phyloP scores from a whole-genome alignment of 2,888 invertebrate genomes.

The Aphodius sticticus region DNA sequence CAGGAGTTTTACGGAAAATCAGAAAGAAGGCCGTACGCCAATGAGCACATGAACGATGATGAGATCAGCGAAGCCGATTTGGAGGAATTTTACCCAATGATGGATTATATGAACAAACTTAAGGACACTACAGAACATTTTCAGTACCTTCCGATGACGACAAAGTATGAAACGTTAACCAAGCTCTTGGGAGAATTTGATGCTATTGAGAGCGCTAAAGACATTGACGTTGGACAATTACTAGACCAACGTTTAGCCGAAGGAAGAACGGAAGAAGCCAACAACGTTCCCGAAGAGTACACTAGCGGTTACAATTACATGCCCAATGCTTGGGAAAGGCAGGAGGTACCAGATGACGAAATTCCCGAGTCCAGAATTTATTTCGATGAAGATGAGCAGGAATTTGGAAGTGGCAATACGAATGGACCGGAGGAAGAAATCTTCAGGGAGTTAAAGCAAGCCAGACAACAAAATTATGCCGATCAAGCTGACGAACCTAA shows the following conservation, averaged over 20 bases:
- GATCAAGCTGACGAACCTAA: constrained; percentile 33
- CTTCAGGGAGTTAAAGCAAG: constrained; percentile 43
- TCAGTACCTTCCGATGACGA: constrained; percentile 39
- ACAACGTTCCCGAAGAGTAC: not conserved
- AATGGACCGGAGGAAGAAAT: constrained; percentile 42
- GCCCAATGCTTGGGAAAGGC: constrained; percentile 45
- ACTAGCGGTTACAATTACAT: not conserved
- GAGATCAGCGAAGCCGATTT: constrained; percentile 43
- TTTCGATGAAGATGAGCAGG: constrained; percentile 63
- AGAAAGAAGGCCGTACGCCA: constrained; percentile 7
- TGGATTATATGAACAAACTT: constrained; percentile 41
- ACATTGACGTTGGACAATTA: constrained; percentile 36
- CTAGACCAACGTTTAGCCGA: constrained; percentile 38
- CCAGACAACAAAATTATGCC: constrained; percentile 33
- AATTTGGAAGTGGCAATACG: constrained; percentile 52
- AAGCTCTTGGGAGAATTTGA: constrained; percentile 47
- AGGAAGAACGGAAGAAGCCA: constrained; percentile 26
- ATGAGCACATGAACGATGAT: not conserved
- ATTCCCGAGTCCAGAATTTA: constrained; percentile 66
- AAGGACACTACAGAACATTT: constrained; percentile 35
- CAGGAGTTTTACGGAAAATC: constrained; percentile 26
- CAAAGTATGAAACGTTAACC: constrained; percentile 39
- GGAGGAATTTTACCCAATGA: constrained; percentile 45
- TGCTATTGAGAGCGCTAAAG: constrained; percentile 38
- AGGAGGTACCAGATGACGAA: constrained; percentile 50